A percentile compares a stretch with the other conserved stretches of the same genome.
These are phyloP conservation scores for Oreohelix idahoensis DNA, from an alignment of 1,140 invertebrate species.

Conservation along the genomic window DNA sequence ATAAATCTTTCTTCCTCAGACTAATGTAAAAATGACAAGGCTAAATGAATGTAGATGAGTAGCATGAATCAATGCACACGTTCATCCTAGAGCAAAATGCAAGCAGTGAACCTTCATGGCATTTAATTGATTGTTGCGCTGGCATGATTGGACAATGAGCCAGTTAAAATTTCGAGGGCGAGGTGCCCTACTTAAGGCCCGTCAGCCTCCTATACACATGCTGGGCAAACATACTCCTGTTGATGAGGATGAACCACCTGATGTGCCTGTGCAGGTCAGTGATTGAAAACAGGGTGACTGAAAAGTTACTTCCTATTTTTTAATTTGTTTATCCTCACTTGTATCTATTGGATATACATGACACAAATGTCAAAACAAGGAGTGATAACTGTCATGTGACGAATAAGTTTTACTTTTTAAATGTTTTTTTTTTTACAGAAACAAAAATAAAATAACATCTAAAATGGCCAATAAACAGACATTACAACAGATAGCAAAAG, in stretches of 20 bases:
- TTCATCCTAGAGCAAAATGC: background rate
- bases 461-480: too few species aligned
- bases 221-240: conserved; percentile 51
- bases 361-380: too few species aligned
- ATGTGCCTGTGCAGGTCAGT: conserved; percentile 45
- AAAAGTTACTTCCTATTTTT: too few species aligned
- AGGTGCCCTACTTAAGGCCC: conserved; percentile 33
- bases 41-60: background rate
- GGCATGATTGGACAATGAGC: conserved; percentile 4
- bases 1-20: too few species aligned
- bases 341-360: too few species aligned
- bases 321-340: too few species aligned
- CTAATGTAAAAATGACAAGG: background rate
- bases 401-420: too few species aligned
- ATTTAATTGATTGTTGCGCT: background rate
- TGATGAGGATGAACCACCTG: conserved; percentile 55
- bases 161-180: conserved; percentile 25
- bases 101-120: background rate
- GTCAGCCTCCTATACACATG: conserved; percentile 52
- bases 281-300: too few species aligned
- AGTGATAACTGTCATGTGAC: too few species aligned
- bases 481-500: too few species aligned
- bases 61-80: background rate
- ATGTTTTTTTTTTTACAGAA: too few species aligned
- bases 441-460: too few species aligned